Evolutionary conservation across 1,140 invertebrate genomes (phyloP).

Genomic region (Leptinotarsa undecemlineata): DNA sequence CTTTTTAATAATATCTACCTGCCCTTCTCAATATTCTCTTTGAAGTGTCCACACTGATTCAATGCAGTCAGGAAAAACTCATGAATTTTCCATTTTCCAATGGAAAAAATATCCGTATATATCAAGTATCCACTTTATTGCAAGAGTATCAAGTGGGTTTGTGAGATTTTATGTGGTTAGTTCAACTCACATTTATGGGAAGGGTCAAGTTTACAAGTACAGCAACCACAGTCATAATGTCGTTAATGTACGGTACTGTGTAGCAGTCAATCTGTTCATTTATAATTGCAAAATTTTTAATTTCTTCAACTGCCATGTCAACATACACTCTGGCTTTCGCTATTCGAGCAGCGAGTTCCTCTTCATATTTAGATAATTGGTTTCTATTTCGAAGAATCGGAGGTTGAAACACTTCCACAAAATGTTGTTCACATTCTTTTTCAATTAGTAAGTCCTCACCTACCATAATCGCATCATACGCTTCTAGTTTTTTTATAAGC

Average conservation of each 20-base stretch:
- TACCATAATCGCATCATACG: conserved; percentile 45
- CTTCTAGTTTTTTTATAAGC: conserved; percentile 38
- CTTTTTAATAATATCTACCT: too few species aligned
- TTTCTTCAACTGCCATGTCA: conserved; percentile 24
- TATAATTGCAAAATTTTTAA: conserved; percentile 33
- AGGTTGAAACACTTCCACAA: conserved; percentile 26
- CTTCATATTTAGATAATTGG: not conserved
- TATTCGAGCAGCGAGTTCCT: not conserved
- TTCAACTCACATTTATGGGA: not conserved
- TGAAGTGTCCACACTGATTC: too few species aligned
- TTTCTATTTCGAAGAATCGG: conserved; percentile 15
- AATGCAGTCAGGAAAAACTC: too few species aligned
- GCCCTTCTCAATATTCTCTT: too few species aligned
- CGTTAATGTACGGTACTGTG: conserved; percentile 26
- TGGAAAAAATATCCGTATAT: not conserved
- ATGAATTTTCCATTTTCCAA: too few species aligned
- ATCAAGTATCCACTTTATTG: too few species aligned
- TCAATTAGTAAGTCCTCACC: conserved; percentile 38
- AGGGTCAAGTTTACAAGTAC: not conserved
- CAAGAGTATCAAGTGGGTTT: not conserved
- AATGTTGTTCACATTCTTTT: conserved; percentile 15
- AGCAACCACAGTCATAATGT: conserved; percentile 42
- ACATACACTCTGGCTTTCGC: conserved; percentile 27
- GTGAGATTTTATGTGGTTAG: not conserved
- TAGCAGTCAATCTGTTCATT: not conserved